Conservation (phyloP, 2,797 vertebrate genomes). For the Spinibarbus caldwelli region DNA sequence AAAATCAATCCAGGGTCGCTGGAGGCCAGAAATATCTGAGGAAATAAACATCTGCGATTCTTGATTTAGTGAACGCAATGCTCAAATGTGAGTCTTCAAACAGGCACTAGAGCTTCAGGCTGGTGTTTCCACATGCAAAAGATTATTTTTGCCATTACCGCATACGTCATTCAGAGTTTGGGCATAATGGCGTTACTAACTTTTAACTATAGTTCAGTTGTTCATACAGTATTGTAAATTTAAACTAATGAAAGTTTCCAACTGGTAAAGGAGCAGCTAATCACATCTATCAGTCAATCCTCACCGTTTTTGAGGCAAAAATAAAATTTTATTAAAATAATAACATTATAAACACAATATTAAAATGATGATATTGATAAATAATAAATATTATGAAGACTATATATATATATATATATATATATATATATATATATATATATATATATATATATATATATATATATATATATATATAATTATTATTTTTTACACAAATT, state of each 20-base stretch:
- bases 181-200: background rate
- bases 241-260: too few species aligned
- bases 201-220: too few species aligned
- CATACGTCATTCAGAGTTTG: background rate
- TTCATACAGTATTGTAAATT: too few species aligned
- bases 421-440: too few species aligned
- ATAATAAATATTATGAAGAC: too few species aligned
- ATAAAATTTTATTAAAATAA: too few species aligned
- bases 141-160: background rate
- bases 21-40: background rate
- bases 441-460: too few species aligned
- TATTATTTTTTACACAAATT: too few species aligned
- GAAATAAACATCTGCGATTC: background rate
- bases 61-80: background rate
- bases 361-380: background rate
- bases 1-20: constrained; percentile 9
- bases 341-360: background rate
- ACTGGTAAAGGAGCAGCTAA: background rate
- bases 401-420: too few species aligned
- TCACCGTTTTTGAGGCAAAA: background rate
- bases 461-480: too few species aligned
- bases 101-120: background rate
- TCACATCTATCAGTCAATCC: background rate
- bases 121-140: background rate
- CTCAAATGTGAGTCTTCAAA: background rate